phyloP scores from a whole-genome alignment of 2,113 vertebrate genomes.

The Pangasianodon hypophthalmus region DNA sequence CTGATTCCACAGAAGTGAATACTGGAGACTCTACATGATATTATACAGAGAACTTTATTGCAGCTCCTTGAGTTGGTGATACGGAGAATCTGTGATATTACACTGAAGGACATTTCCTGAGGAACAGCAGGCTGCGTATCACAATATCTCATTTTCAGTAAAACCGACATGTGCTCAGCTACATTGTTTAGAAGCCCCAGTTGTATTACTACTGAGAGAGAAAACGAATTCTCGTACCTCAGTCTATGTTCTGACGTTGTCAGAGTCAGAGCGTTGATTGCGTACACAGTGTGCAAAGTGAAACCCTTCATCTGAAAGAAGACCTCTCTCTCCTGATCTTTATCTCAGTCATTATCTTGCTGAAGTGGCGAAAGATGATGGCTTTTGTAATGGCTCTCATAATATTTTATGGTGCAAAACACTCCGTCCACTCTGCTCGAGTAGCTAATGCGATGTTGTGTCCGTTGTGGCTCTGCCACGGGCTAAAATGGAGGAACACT shows the following conservation, averaged over 20 bases:
- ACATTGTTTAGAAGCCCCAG: neutral
- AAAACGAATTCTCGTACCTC: too few species aligned
- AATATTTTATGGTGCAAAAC: conserved; percentile 65
- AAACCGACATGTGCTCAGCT: neutral
- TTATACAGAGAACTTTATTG: neutral
- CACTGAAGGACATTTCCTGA: neutral
- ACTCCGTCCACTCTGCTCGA: conserved; percentile 54
- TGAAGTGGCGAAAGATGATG: conserved; percentile 48
- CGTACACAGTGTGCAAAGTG: neutral
- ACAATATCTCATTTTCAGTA: neutral
- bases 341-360: conserved; percentile 44
- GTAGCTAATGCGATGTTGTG: conserved; percentile 49
- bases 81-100: neutral
- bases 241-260: too few species aligned
- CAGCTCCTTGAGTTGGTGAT: neutral
- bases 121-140: neutral
- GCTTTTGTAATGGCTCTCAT: conserved; percentile 59
- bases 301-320: conserved; percentile 8
- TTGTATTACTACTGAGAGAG: neutral
- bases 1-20: neutral
- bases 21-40: neutral
- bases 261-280: neutral
- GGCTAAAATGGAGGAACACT: conserved; percentile 44
- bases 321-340: conserved; percentile 1
- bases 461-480: conserved; percentile 30